phyloP scores from a whole-genome alignment of 2,888 invertebrate species.

The Patella pellucida region DNA sequence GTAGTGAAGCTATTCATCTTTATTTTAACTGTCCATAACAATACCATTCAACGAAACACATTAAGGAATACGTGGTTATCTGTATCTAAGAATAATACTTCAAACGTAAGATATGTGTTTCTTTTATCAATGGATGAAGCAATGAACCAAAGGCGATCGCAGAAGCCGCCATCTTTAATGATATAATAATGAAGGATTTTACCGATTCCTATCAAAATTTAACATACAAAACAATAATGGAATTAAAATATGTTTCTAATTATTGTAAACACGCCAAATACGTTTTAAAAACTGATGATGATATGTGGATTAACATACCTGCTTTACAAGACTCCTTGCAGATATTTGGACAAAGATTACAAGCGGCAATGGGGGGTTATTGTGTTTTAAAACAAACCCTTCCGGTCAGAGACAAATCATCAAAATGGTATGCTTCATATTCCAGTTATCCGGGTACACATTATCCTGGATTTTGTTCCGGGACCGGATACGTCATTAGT shows the following conservation, averaged over 20 bases:
- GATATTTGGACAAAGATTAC: slow-evolving; percentile 17
- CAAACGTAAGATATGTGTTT: slow-evolving; percentile 37
- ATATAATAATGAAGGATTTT: slow-evolving; percentile 39
- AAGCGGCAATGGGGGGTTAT: slow-evolving; percentile 39
- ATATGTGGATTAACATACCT: slow-evolving; percentile 49
- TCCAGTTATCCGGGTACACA: slow-evolving; percentile 41
- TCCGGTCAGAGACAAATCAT: slow-evolving; percentile 42
- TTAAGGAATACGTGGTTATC: slow-evolving; percentile 41
- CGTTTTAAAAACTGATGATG: slow-evolving; percentile 53
- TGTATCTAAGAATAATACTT: slow-evolving; percentile 28
- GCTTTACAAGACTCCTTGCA: slow-evolving; percentile 20
- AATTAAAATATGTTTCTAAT: slow-evolving; percentile 33
- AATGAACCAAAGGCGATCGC: slow-evolving; percentile 1
- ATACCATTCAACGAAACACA: slow-evolving; percentile 19
- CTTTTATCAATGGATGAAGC: slow-evolving; percentile 16
- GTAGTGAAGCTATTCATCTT: slow-evolving; percentile 14
- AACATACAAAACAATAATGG: slow-evolving; percentile 42
- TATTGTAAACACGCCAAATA: slow-evolving; percentile 31
- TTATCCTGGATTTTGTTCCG: slow-evolving; percentile 59
- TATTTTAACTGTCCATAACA: slow-evolving; percentile 6
- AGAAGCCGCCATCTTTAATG: slow-evolving; percentile 26
- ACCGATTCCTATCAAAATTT: slow-evolving; percentile 39
- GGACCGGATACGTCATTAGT: slow-evolving; percentile 54
- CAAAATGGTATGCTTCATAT: slow-evolving; percentile 56
- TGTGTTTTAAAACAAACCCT: slow-evolving; percentile 31